Evolutionary conservation across 2,113 vertebrate species (phyloP).

Genomic region (Poeciliopsis occidentalis): DNA sequence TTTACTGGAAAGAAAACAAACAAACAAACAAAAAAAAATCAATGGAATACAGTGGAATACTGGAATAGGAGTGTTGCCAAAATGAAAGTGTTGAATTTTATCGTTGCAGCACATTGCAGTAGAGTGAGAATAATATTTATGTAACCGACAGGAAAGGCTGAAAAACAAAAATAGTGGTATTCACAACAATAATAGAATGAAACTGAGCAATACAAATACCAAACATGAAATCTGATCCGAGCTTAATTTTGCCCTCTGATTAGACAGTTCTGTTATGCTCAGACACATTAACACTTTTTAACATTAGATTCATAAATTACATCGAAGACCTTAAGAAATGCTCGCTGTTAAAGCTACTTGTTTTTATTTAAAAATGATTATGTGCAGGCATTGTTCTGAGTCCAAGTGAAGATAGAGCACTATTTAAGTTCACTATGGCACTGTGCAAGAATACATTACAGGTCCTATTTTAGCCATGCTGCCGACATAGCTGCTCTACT

Average conservation of each 20-base stretch:
- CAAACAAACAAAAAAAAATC: conserved; percentile 23
- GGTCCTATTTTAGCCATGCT: conserved; percentile 56
- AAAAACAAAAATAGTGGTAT: conserved; percentile 62
- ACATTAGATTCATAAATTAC: conserved; percentile 43
- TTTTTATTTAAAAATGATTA: conserved; percentile 23
- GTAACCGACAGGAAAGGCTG: conserved; percentile 37
- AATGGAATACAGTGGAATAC: conserved; percentile 19
- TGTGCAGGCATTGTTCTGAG: conserved; percentile 36
- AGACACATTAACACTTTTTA: conserved; percentile 10
- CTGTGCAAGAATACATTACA: conserved; percentile 56
- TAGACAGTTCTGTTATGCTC: conserved; percentile 10
- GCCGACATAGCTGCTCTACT: conserved; percentile 19
- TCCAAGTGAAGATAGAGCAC: conserved; percentile 43
- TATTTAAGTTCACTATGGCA: conserved; percentile 37
- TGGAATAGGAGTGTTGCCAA: conserved; percentile 43
- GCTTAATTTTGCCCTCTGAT: conserved; percentile 27
- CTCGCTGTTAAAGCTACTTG: conserved; percentile 29
- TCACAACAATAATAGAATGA: conserved; percentile 18
- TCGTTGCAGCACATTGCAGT: conserved; percentile 53
- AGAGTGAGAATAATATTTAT: conserved; percentile 39
- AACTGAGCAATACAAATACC: conserved; percentile 18
- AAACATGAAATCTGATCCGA: conserved; percentile 11
- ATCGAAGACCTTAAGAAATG: conserved; percentile 39
- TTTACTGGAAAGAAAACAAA: conserved; percentile 6
- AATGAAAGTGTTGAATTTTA: conserved; percentile 27